Evolutionary conservation across 2,113 vertebrate species (phyloP), one percentile per base, ranked within the genome.

Genomic region (Sorex araneus): DNA sequence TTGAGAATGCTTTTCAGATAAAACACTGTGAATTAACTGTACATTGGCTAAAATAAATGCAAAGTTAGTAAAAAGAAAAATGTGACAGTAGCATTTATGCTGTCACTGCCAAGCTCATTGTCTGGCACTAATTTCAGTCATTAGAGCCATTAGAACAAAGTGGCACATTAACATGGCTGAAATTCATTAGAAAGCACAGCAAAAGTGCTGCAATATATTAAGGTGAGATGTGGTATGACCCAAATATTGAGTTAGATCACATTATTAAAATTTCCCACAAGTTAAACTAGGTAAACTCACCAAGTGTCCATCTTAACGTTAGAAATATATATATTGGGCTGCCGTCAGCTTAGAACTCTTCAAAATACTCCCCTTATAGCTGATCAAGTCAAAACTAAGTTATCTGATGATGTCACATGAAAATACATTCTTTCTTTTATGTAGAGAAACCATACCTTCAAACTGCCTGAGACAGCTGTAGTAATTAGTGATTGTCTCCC

Each of bases 71-170:
- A 90, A 91, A 96, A 66, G 19, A 50, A 45, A 84, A 87, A 84
- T 25, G 63, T 87, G 78, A 87, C 77, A 50, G 64, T 43, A 67
- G 34, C 78, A 43, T 71, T 87, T 54, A 76, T 2, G 67, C n/a
- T 75, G 60, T 92, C 88, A 60, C 18, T 5, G 12, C 70, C 18
- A 82, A 90, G 11, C 32, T 82, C 82, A 67, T 34, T 50, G 69
- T 81, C 76, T 90, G 74, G 92, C 74, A 79, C 78, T 88, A 90
- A 85, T 94, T 90, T 94, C 70, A 50, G 66, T 70, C 78, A 45
- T 87, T 94, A 89, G 3, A 77, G 30, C 66, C 84, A 93, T 78
- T 84, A 94, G 19, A 84, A 87, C 36, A 63, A 91, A 95, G 89
- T 60, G 60, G 23, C 70, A 95, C 16, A 40, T 79, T 91, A 93